Evolutionary conservation across 1,140 invertebrate genomes (phyloP), one percentile per base, ranked within the genome.

Genomic region (Arion vulgaris): DNA sequence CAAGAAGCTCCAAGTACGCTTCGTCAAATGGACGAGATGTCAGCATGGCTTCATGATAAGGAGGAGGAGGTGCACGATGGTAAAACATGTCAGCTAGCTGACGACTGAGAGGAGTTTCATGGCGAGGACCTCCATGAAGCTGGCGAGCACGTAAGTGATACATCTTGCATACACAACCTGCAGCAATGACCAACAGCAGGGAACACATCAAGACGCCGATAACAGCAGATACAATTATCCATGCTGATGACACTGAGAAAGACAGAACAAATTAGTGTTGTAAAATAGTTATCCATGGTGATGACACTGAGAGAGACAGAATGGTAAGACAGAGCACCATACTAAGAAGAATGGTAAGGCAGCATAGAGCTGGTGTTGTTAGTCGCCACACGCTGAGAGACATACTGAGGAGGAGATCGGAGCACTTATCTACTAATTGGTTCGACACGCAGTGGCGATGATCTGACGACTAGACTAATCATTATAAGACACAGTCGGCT

Each of bases 151-250:
- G 88, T 13, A 93, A 73, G 26, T 89, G 86, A 80, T 92, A 92
- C 0, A 93, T 81, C 81, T 92, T 92, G 86, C 93, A 93, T 26
- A 92, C 93, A 85, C 93, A 94, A 4, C 93, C 93, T 11, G 94
- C 87, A 9, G 93, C 93, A 53, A 94, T 90, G 0, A 94, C 93
- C 7, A 94, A 83, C 19, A 94, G 84, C 0, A 94, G 85, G 9
- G 91, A 92, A 89, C 94, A 94, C 23, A 93, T 87, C 0, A 94
- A 84, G 26, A 92, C 93, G 23, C 93, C 93, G 87, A 93, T 92
- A 1, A 94, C 92, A 13, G 93, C 93, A 34, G 93, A 93, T 26
- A 93, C 92, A 1, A 94, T 92, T 5, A 94, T 92, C 45, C 91
- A 87, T 19, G 91, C 90, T 23, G 91, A 89, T 9, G 86, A 83